phyloP scores from a whole-genome alignment of 1,140 invertebrate species.

The Spodoptera frugiperda region DNA sequence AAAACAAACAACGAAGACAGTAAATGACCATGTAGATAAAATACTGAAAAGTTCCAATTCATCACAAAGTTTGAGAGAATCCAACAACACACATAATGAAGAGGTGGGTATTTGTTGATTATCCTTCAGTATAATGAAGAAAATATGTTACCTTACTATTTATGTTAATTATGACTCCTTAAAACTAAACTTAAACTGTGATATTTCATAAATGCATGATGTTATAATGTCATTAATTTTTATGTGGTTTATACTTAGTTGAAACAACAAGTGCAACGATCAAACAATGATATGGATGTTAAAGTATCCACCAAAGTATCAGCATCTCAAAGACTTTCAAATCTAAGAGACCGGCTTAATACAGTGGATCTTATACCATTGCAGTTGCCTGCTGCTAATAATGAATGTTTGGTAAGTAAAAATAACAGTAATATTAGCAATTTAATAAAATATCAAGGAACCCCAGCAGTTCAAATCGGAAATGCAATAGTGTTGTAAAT shows the following conservation, averaged over 20 bases:
- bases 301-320: conserved; percentile 69
- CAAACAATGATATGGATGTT: conserved; percentile 69
- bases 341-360: conserved; percentile 75
- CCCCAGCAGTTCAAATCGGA: too few species aligned
- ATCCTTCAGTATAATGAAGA: background rate
- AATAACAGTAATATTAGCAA: background rate
- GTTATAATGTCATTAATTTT: too few species aligned
- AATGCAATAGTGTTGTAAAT: too few species aligned
- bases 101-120: conserved; percentile 49
- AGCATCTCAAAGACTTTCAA: conserved; percentile 78
- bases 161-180: background rate
- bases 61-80: conserved; percentile 52
- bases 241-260: conserved; percentile 56
- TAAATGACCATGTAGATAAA: conserved; percentile 56
- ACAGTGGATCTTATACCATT: conserved; percentile 79
- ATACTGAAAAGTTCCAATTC: conserved; percentile 49
- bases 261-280: conserved; percentile 72
- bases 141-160: background rate
- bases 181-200: too few species aligned
- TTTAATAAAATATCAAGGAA: too few species aligned
- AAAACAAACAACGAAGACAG: conserved; percentile 56
- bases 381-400: conserved; percentile 72
- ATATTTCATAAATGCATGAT: too few species aligned
- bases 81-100: conserved; percentile 53
- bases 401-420: conserved; percentile 67